A percentile compares a stretch with the other conserved stretches of the same genome.
Evolutionary conservation across 2,888 invertebrate species (phyloP).

Genomic region (Heliconius charithonia): DNA sequence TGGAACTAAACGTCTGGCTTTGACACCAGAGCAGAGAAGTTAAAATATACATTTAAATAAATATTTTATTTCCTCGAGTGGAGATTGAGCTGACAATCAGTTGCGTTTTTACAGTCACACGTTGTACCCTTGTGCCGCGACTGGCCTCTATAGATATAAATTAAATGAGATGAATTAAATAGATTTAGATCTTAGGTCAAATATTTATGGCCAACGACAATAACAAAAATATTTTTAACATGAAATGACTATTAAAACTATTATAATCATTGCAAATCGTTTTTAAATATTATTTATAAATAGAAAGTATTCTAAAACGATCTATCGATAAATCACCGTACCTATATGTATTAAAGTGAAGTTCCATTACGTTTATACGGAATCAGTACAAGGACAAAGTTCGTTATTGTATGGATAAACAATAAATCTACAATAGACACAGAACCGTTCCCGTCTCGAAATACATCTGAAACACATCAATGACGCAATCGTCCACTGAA

Average conservation of each 20-base stretch:
- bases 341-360: not conserved
- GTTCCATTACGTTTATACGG: conserved; percentile 33
- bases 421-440: conserved; percentile 41
- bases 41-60: no score
- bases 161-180: not conserved
- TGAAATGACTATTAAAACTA: not conserved
- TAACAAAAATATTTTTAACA: no score
- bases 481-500: conserved; percentile 46
- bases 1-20: no score
- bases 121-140: no score
- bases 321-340: no score
- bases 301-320: not conserved
- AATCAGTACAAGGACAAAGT: conserved; percentile 36
- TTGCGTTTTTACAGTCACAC: no score
- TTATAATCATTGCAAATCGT: not conserved
- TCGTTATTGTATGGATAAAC: conserved; percentile 38
- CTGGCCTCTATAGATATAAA: not conserved
- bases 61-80: no score
- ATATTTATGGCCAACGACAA: not conserved
- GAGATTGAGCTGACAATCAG: no score
- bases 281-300: not conserved
- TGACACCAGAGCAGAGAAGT: no score
- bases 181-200: not conserved
- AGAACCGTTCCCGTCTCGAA: conserved; percentile 36
- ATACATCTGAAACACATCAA: conserved; percentile 40